phyloP scores from a whole-genome alignment of 2,797 vertebrate species.

The Trichosurus vulpecula region DNA sequence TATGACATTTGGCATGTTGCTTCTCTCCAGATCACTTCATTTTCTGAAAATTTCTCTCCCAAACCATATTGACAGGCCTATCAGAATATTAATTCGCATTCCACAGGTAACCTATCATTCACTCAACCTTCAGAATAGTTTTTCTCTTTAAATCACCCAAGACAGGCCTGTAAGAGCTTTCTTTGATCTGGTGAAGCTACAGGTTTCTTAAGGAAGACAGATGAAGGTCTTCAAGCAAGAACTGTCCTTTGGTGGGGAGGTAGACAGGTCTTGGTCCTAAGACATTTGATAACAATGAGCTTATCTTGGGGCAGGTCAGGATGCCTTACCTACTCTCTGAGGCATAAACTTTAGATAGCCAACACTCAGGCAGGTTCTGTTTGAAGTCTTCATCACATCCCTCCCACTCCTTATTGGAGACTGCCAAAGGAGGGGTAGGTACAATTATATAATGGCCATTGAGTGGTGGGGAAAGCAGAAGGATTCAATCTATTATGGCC shows the following conservation, averaged over 20 bases:
- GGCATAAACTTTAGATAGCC: background rate
- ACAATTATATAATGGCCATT: background rate
- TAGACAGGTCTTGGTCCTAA: background rate
- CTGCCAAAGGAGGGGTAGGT: background rate
- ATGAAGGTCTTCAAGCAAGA: background rate
- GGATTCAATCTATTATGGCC: background rate
- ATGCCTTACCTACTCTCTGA: conserved; percentile 7
- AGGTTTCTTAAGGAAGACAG: background rate
- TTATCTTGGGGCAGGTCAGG: background rate
- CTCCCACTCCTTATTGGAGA: background rate
- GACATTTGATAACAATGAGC: background rate
- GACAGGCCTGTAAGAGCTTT: background rate
- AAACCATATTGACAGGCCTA: background rate
- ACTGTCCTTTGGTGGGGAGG: background rate
- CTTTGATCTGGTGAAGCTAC: background rate
- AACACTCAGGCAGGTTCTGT: background rate
- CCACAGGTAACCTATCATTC: background rate
- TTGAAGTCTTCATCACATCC: background rate
- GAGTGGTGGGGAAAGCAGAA: background rate
- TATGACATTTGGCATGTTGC: background rate
- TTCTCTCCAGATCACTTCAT: background rate
- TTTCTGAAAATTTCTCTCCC: background rate
- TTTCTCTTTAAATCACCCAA: background rate
- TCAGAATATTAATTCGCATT: background rate
- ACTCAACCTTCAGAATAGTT: background rate